Evolutionary conservation across 2,113 vertebrate genomes (phyloP).

Genomic region (Coreoperca whiteheadi): DNA sequence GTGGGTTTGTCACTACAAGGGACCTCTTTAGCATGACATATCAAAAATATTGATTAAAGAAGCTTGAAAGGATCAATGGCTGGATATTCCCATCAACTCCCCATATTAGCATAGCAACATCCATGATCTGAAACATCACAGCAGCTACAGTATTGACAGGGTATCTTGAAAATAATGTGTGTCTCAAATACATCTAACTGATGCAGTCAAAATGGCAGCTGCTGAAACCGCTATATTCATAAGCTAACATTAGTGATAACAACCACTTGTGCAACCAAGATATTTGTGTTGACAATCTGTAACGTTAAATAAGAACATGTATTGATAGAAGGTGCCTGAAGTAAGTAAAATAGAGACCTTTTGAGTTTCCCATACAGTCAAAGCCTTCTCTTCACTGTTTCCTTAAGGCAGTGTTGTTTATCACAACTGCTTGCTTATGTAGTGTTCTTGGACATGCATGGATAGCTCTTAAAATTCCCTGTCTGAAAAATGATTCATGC

Average conservation of each 20-base stretch:
- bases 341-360: slow-evolving; percentile 62
- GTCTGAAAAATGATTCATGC: slow-evolving; percentile 85
- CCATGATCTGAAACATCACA: background rate
- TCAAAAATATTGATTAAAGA: background rate
- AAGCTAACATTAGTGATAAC: slow-evolving; percentile 11
- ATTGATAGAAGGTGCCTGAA: slow-evolving; percentile 25
- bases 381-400: slow-evolving; percentile 51
- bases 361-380: slow-evolving; percentile 44
- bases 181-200: slow-evolving; percentile 8
- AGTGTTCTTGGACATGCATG: slow-evolving; percentile 80
- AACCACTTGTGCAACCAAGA: slow-evolving; percentile 33
- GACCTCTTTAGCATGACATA: background rate
- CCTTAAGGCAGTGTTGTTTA: slow-evolving; percentile 80
- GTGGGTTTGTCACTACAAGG: background rate
- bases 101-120: background rate
- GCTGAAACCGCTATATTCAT: slow-evolving; percentile 13
- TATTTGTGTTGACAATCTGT: slow-evolving; percentile 44
- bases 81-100: background rate
- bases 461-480: slow-evolving; percentile 79
- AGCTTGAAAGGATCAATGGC: background rate
- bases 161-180: slow-evolving; percentile 18
- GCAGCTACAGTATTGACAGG: background rate
- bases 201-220: slow-evolving; percentile 8
- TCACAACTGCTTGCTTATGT: slow-evolving; percentile 77
- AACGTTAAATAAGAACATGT: slow-evolving; percentile 36